Base-by-base conservation (phyloP, 2,113 vertebrate genomes). In the Silurus meridionalis region DNA sequence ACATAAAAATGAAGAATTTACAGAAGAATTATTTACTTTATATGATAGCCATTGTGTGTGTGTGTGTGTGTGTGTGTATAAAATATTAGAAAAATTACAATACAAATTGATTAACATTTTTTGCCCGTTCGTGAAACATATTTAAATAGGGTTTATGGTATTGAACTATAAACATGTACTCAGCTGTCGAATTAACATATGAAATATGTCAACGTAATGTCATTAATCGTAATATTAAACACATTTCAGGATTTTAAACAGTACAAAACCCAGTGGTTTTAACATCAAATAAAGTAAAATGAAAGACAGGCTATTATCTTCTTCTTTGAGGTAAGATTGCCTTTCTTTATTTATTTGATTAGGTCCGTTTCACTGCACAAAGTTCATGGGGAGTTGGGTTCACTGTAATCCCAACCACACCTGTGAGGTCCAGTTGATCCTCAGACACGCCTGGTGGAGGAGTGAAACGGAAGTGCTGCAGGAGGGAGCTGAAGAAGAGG, bases 401-500 rank as follows among this genome's bases (percentile, higher is more conserved):
- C 2, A 89, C 78, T 6, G 83, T 92, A 4, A 95, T 83, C 14
- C 92, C 91, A 55, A 87, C 10, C 0, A 57, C 83, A 57, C 92
- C 93, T 23, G 87, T 94, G 74, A 96, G 92, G n/a, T 95, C 93
- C 89, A 95, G 88, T 3, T 96, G 93, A 28, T 95, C 93, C 79
- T 23, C 83, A n/a, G 92, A 89, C 6, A 95, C 91, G 66, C 95
- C 95, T 17, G 94, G 93, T 23, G 94, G 91, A 85, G 92, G 92
- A 4, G 85, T 87, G 89, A 96, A 95, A 55, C 23, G 92, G 85
- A 95, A 96, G 60, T 57, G 92, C 90, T 96, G 95, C 63, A 96
- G 90, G 17, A 97, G 94, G 0, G 92, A 90, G 75, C 94, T 91
- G 84, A 95, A 95, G 90, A 95, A 95, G 67, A 96, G 92, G 85